Evolutionary conservation across 2,888 invertebrate genomes (phyloP).

Genomic region (Leptinotarsa juncta): DNA sequence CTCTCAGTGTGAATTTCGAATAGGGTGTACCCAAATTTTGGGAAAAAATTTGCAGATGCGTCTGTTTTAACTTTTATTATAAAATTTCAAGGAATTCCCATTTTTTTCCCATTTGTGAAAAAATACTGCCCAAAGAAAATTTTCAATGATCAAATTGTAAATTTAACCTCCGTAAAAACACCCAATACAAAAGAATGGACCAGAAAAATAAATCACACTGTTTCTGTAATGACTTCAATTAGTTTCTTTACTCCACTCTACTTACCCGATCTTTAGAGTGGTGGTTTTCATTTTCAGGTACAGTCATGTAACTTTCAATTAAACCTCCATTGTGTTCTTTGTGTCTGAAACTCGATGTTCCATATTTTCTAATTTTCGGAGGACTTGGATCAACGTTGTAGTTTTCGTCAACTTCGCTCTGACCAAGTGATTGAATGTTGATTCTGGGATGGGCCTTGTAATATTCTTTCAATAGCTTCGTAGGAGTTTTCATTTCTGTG

Average conservation of each 20-base stretch:
- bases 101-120: too few species aligned
- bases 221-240: too few species aligned
- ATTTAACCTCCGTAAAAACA: too few species aligned
- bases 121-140: too few species aligned
- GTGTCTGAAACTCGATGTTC: conserved; percentile 60
- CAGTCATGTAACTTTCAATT: conserved; percentile 54
- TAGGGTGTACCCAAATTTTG: too few species aligned
- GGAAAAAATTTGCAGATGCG: too few species aligned
- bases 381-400: conserved; percentile 49
- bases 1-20: too few species aligned
- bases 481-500: conserved; percentile 56
- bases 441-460: conserved; percentile 58
- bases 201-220: too few species aligned
- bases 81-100: too few species aligned
- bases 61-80: too few species aligned
- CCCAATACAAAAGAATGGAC: too few species aligned
- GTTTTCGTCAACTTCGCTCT: conserved; percentile 54
- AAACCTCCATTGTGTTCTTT: conserved; percentile 58
- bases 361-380: conserved; percentile 56
- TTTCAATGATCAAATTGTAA: too few species aligned
- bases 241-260: neutral
- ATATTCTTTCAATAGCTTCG: conserved; percentile 59
- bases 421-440: conserved; percentile 44
- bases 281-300: conserved; percentile 32
- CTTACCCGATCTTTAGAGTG: conserved; percentile 38